Percentiles rank a stretch among this genome's conserved stretches.
Conservation (phyloP, 2,888 invertebrate genomes). For the Leptinotarsa tumamoca region DNA sequence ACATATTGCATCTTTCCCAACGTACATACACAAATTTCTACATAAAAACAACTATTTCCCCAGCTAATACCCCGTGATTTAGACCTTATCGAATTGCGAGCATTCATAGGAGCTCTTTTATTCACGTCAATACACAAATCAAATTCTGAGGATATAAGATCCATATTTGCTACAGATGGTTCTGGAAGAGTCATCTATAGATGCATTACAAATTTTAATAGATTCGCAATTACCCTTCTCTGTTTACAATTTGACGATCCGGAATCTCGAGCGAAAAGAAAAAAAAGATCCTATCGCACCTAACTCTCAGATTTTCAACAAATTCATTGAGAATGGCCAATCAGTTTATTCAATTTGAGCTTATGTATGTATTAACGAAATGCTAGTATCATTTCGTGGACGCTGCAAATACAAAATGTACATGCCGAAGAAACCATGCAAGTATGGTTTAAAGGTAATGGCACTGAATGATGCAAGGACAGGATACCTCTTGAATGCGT, state of each 20-base stretch:
- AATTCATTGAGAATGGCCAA: constrained; percentile 2
- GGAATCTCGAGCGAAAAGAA: background rate
- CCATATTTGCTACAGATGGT: too few species aligned
- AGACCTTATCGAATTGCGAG: too few species aligned
- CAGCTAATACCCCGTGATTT: too few species aligned
- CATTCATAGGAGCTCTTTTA: too few species aligned
- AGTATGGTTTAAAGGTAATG: constrained; percentile 35
- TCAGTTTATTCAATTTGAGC: background rate
- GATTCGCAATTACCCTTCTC: background rate
- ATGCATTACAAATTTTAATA: too few species aligned
- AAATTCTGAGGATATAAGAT: too few species aligned
- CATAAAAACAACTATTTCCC: too few species aligned
- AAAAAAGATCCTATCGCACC: background rate
- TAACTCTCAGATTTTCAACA: background rate
- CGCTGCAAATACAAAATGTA: constrained; percentile 33
- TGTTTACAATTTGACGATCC: constrained; percentile 6
- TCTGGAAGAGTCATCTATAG: too few species aligned
- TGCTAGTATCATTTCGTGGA: constrained; percentile 26
- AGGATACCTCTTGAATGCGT: too few species aligned
- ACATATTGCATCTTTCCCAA: too few species aligned
- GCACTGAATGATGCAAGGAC: constrained; percentile 31
- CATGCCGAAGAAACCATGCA: constrained; percentile 29
- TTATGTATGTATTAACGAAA: constrained; percentile 30
- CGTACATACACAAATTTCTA: too few species aligned
- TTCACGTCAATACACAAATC: too few species aligned